These are phyloP conservation scores for Spondyliosoma cantharus DNA, from an alignment of 2,797 vertebrate species.

Conservation along the genomic window DNA sequence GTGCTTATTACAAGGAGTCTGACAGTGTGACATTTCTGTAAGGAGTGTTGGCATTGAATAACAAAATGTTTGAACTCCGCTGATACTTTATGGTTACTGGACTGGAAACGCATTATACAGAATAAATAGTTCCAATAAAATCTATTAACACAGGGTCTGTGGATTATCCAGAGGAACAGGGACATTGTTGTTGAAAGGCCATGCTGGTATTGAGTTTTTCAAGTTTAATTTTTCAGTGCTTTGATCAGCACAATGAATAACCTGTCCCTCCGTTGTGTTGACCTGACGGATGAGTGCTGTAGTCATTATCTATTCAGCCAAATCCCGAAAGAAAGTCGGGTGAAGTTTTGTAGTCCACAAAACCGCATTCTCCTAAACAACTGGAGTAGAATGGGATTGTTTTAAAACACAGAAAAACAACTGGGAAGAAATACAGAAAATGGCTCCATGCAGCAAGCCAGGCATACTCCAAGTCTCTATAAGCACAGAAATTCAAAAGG, in stretches of 20 bases:
- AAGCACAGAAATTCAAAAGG: no score
- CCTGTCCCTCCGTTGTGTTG: background rate
- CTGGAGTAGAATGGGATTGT: no score
- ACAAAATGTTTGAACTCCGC: background rate
- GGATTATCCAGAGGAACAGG: conserved; percentile 13
- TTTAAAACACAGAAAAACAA: no score
- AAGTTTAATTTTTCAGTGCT: background rate
- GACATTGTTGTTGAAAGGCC: conserved; percentile 9
- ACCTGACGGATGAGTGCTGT: no score
- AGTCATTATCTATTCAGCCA: no score
- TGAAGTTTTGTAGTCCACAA: background rate
- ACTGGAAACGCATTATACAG: background rate
- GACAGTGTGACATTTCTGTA: background rate
- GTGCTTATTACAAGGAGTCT: background rate
- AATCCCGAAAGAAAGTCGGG: background rate
- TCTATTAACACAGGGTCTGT: background rate
- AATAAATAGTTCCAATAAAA: background rate
- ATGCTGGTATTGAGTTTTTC: background rate
- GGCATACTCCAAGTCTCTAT: no score
- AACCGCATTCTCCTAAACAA: no score
- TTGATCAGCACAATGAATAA: conserved; percentile 15
- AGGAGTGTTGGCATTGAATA: background rate
- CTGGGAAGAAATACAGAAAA: background rate
- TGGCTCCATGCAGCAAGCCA: no score
- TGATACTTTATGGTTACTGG: conserved; percentile 13